Evolutionary conservation across 2,113 vertebrate genomes (phyloP).

Genomic region (Anolis carolinensis): DNA sequence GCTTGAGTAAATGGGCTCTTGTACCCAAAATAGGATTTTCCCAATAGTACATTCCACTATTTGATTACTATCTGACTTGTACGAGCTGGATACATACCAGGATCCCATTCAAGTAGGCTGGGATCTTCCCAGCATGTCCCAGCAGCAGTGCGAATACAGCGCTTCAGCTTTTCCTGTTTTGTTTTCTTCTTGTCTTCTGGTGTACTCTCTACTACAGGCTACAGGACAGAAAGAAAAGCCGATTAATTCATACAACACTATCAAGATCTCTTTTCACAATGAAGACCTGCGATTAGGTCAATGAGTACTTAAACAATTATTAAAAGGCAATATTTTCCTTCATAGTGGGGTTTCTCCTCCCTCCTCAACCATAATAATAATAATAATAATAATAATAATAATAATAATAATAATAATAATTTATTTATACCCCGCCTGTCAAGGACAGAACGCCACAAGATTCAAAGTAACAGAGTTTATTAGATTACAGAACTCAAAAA

Average conservation of each 20-base stretch:
- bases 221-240: neutral
- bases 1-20: neutral
- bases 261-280: neutral
- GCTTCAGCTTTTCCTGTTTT: constrained; percentile 85
- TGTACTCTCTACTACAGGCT: constrained; percentile 77
- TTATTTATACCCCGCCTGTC: too few relatives aligned
- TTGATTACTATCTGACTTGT: neutral
- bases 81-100: constrained; percentile 70
- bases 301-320: too few relatives aligned
- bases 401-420: too few relatives aligned
- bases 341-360: too few relatives aligned
- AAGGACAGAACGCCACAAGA: too few relatives aligned
- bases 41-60: neutral
- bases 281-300: neutral
- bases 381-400: too few relatives aligned
- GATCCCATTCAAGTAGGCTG: constrained; percentile 89
- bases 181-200: constrained; percentile 87
- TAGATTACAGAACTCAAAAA: too few relatives aligned
- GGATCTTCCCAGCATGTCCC: constrained; percentile 89
- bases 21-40: too few relatives aligned
- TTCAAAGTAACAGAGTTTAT: too few relatives aligned
- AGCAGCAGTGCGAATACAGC: constrained; percentile 89
- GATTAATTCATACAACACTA: neutral
- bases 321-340: neutral
- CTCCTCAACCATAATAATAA: too few relatives aligned